Evolutionary conservation across 2,888 invertebrate genomes (phyloP).

Genomic region (Cantharis rustica): DNA sequence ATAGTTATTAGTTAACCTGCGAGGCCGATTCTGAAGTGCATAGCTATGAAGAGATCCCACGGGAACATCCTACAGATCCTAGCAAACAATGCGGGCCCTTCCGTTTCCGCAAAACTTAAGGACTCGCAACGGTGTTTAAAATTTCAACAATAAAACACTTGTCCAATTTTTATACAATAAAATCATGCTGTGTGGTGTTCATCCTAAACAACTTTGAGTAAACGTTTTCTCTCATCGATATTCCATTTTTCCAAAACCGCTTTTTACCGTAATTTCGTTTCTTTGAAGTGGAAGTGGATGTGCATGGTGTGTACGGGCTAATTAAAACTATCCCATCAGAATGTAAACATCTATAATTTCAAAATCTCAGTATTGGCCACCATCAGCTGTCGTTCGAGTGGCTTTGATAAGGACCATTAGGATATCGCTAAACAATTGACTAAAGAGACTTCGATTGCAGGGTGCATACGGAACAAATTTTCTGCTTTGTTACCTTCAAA

Average conservation of each 20-base stretch:
- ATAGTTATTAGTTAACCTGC: constrained; percentile 10
- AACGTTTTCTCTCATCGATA: background rate
- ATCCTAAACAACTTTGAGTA: constrained; percentile 16
- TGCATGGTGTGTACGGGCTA: constrained; percentile 15
- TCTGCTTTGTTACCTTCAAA: constrained; percentile 53
- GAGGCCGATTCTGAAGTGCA: constrained; percentile 12
- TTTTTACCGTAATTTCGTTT: background rate
- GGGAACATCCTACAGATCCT: constrained; percentile 36
- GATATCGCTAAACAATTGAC: constrained; percentile 48
- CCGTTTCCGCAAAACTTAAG: constrained; percentile 39
- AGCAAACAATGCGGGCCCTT: constrained; percentile 40
- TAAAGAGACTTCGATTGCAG: constrained; percentile 46
- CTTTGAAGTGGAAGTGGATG: background rate
- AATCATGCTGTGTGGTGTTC: constrained; percentile 15
- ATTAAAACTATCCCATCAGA: constrained; percentile 11
- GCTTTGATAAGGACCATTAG: constrained; percentile 33
- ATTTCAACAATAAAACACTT: constrained; percentile 20
- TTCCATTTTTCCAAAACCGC: background rate
- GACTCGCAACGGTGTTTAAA: constrained; percentile 16
- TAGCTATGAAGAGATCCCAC: constrained; percentile 31
- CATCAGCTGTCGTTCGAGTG: constrained; percentile 35
- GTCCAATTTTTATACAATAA: constrained; percentile 20
- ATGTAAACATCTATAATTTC: constrained; percentile 13
- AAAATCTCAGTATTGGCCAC: constrained; percentile 11
- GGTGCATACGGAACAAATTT: constrained; percentile 46